Percentiles rank a stretch among this genome's conserved stretches.
phyloP scores from a whole-genome alignment of 2,888 invertebrate genomes.

The Dicyrtomina minuta region DNA sequence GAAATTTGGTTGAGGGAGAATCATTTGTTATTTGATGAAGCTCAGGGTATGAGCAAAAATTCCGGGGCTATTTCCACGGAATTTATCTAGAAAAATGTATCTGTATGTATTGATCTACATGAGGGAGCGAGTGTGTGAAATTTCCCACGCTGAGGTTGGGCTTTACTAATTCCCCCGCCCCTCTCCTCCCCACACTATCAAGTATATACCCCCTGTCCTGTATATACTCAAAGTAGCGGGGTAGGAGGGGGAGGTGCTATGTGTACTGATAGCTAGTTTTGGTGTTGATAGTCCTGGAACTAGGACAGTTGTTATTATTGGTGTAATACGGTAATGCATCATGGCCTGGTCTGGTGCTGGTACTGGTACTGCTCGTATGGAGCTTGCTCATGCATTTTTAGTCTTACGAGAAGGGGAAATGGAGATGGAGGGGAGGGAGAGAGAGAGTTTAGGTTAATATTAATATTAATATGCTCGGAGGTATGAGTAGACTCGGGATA shows the following conservation, averaged over 20 bases:
- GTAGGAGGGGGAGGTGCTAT: background rate
- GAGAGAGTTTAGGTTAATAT: no score
- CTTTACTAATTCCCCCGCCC: no score
- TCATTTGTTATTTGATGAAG: constrained; percentile 41
- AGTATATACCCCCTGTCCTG: background rate
- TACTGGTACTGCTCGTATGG: no score
- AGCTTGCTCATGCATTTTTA: no score
- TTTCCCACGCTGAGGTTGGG: constrained; percentile 13
- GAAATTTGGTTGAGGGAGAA: constrained; percentile 17
- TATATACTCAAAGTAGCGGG: background rate
- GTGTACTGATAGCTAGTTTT: background rate
- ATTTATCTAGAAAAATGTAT: background rate
- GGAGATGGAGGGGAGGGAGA: no score
- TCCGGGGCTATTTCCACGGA: constrained; percentile 22
- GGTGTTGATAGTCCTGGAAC: no score
- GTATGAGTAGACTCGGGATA: no score
- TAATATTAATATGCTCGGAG: no score
- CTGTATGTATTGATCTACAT: background rate
- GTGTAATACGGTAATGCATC: no score
- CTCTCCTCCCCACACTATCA: background rate
- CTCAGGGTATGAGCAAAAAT: constrained; percentile 39
- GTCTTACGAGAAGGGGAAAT: no score
- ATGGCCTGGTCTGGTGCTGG: no score
- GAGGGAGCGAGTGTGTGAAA: constrained; percentile 1
- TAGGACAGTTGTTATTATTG: no score